Evolutionary conservation across 2,888 invertebrate species (phyloP), one percentile per base, ranked within the genome.

Genomic region (Doris montereyensis): DNA sequence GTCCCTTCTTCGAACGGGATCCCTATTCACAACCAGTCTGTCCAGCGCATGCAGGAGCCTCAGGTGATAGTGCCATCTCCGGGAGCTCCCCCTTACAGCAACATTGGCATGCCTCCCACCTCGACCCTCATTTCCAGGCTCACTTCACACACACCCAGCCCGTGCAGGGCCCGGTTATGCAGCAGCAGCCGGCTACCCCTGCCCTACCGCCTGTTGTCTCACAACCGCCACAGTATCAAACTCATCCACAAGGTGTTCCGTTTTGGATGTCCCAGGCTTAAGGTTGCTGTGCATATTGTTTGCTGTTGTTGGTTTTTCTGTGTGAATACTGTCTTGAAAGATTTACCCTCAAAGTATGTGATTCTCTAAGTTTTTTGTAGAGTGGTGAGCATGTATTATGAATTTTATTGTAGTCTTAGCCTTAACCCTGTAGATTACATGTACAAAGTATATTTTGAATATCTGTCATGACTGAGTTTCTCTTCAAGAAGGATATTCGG

Each of bases 141-240:
- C 82, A 73, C 57, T 80, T 76, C 80, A 74, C 67, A 34, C 76
- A 41, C 26, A 57, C 70, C 13, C 82, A 80, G 26, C 75, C 77
- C 8, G 65, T 35, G 4, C 79, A 76, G 24, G 73, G 57, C 62
- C 17, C 76, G 26, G 79, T 76, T 10, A 34, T 74, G 2, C 79
- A 76, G 24, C 80, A 76, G 1, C 79, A 78, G 21, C 80, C 74
- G 5, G 74, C 80, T 13, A 30, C 74, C 17, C 57, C 77, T 70
- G 68, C 76, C 1, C 28, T 78, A n/a, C 58, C 78, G 35, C 34
- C 82, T 30, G 10, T 58, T 24, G 58, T 73, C 8, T 62, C 62
- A 35, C 78, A 78, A 41, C 52, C 52, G 5, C 52, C 5, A n/a
- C 62, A 58, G 10, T 76, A 79, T 30, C 79, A 79, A 68, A 67